A percentile compares a stretch with the other conserved stretches of the same genome.
Conservation (phyloP, 2,797 vertebrate species). For the Cirrhinus molitorella region DNA sequence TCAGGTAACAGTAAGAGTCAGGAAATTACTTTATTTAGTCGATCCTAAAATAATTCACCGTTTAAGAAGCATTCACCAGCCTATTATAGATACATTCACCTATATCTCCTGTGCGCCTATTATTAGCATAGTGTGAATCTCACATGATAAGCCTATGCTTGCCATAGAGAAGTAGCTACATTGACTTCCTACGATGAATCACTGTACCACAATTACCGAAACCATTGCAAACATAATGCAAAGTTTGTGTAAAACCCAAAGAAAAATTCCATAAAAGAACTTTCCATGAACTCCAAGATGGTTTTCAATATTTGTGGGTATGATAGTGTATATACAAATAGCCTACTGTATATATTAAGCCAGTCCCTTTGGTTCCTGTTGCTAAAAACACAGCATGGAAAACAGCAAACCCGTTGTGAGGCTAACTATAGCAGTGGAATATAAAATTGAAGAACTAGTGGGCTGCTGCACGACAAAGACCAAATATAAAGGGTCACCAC, state of each 20-base stretch:
- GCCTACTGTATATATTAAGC: neutral
- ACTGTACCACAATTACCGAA: conserved; percentile 34
- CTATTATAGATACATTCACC: neutral
- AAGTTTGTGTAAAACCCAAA: conserved; percentile 32
- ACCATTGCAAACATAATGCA: conserved; percentile 9
- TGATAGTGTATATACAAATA: neutral
- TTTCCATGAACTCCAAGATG: neutral
- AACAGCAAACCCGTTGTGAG: neutral
- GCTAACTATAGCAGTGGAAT: conserved; percentile 12
- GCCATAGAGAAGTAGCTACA: neutral
- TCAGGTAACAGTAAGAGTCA: conserved; percentile 26
- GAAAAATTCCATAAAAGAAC: conserved; percentile 12
- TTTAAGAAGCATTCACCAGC: neutral
- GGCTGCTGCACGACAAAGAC: neutral
- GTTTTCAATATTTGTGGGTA: conserved; percentile 8
- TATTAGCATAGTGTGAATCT: conserved; percentile 4
- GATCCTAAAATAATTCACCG: conserved; percentile 4
- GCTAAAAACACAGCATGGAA: conserved; percentile 20
- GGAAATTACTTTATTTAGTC: neutral
- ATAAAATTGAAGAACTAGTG: neutral
- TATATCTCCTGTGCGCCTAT: conserved; percentile 1
- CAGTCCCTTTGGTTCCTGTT: conserved; percentile 26
- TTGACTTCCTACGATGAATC: conserved; percentile 10
- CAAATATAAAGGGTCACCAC: neutral
- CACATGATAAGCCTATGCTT: conserved; percentile 8